These are phyloP conservation scores for Brachylomia viminalis DNA, from an alignment of 2,888 invertebrate genomes.

Conservation along the genomic window DNA sequence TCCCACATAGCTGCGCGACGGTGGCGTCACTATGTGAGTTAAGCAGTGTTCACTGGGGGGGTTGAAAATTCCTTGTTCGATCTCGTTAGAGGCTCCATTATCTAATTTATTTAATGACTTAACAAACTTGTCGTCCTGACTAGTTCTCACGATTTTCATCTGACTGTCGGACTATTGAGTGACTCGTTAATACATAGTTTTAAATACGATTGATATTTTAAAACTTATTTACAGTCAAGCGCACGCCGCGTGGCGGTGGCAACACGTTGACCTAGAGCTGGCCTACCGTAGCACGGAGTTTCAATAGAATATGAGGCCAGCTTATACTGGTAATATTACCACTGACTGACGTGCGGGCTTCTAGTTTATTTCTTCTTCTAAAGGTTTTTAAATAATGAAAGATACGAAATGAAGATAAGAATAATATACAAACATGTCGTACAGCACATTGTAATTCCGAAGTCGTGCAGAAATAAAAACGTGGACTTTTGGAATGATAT, in stretches of 20 bases:
- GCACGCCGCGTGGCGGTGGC: too few species aligned
- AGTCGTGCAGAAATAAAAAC: conserved; percentile 56
- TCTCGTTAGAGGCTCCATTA: too few species aligned
- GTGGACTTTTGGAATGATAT: conserved; percentile 59
- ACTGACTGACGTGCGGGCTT: too few species aligned
- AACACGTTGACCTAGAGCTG: too few species aligned
- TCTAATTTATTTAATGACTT: too few species aligned
- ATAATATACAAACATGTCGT: background rate
- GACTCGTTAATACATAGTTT: background rate
- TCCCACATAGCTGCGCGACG: conserved; percentile 31
- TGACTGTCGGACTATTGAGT: background rate
- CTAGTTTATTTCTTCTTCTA: background rate
- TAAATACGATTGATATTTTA: too few species aligned
- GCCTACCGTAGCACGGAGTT: too few species aligned
- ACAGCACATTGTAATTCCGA: conserved; percentile 49
- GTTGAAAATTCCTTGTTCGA: background rate
- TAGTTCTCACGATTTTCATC: too few species aligned
- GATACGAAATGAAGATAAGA: background rate
- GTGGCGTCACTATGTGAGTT: background rate
- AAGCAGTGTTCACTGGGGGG: background rate
- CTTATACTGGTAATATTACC: too few species aligned
- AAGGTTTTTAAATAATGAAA: background rate
- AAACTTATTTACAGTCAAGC: too few species aligned
- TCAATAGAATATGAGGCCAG: too few species aligned
- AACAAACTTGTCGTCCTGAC: too few species aligned